Evolutionary conservation across 2,113 vertebrate genomes (phyloP), one percentile per base, ranked within the genome.

Genomic region (Nibea coibor): DNA sequence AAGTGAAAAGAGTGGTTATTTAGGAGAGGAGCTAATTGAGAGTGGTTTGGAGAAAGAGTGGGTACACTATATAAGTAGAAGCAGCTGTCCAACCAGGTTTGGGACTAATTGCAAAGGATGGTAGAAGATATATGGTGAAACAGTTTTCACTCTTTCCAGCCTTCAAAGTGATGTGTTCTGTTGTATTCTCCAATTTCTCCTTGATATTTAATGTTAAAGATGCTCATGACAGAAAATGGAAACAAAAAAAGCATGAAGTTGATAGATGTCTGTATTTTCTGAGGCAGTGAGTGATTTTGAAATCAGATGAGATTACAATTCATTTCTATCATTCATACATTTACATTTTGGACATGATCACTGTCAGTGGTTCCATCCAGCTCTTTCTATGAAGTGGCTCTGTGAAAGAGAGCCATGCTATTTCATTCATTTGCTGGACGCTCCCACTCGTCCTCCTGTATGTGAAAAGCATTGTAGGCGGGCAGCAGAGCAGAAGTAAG

Each of bases 401-500:
- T 92, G 91, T 94, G 94, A 95, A 95, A 87, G 91, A 91, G 89
- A 92, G 86, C 81, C 90, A 74, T 72, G 88, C 92, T 86, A 86
- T 93, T 95, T 94, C 92, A 93, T 94, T 95, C 92, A 89, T 48
- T 71, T 85, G 93, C 87, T 89, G 94, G 95, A 92, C 90, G 86
- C 90, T 95, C 93, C 91, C 93, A 89, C 91, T 94, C 85, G 90
- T 94, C 93, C 94, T 94, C 94, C 94, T 94, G 94, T 90, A n/a
- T 95, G 94, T 96, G 95, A 96, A 96, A 95, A 95, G 95, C 95
- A 97, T 97, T 96, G 95, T 96, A 94, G 93, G 89, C 81, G 82
- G 70, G 92, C 95, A 96, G 92, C 94, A 95, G 96, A 96, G 96
- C 96, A 96, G 96, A 97, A 97, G 95, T 97, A 97, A 97, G 94